Conservation (phyloP, 2,888 invertebrate genomes). For the Palloptera scutellata region DNA sequence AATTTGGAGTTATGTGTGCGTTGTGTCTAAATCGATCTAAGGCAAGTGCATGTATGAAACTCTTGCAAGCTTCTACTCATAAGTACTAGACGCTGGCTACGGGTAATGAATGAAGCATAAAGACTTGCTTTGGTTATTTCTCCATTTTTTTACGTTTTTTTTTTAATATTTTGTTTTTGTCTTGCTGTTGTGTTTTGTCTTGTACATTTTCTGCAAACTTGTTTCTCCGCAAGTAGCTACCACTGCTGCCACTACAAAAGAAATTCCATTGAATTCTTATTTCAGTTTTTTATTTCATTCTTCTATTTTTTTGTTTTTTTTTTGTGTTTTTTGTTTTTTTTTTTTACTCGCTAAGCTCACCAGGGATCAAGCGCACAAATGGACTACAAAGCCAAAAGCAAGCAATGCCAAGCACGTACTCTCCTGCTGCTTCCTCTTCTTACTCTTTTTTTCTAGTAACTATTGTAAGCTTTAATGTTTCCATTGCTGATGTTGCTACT, state of each 20-base stretch:
- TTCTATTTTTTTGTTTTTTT: neutral
- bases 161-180: neutral
- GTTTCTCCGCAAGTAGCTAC: neutral
- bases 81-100: no score
- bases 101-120: no score
- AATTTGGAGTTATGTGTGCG: no score
- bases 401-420: constrained; percentile 22
- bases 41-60: no score
- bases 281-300: neutral
- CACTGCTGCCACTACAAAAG: neutral
- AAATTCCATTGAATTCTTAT: neutral
- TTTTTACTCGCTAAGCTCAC: constrained; percentile 5
- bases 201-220: constrained; percentile 10
- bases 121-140: neutral
- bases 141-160: neutral
- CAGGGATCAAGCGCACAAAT: constrained; percentile 29
- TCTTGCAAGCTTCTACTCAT: no score
- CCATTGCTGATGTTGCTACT: no score
- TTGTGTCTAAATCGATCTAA: no score
- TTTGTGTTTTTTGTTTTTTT: neutral
- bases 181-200: neutral
- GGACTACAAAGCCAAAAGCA: constrained; percentile 24
- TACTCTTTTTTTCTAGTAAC: no score
- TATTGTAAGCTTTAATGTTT: no score
- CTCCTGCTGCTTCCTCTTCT: neutral